Base-by-base conservation (phyloP, 2,888 invertebrate genomes). In the Xanthia togata region DNA sequence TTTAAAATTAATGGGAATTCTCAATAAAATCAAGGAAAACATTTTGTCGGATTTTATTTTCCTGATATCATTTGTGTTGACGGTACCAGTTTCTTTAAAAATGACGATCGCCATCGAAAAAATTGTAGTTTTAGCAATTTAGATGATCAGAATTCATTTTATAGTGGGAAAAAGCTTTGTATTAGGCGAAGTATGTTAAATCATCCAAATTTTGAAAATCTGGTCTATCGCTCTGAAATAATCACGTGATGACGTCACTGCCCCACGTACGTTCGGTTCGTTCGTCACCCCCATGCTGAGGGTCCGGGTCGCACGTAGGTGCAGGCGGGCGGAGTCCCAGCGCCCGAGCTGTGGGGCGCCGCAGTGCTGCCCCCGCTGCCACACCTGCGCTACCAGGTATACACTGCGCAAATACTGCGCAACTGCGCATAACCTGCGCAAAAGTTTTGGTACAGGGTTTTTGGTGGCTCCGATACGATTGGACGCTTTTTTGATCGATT, bases 301-400 rank as follows among this genome's bases (percentile, higher is more conserved):
- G 75, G 53, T 55, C 26, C 62, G 81, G 76, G 65, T 71, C 78
- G 78, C 78, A 75, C 81, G 70, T 79, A 84, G 89, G 89, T 86
- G 73, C 64, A 79, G 63, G 72, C 72, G 69, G 81, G 68, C 70
- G 82, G 85, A 87, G 87, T 86, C 87, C 87, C 86, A 88, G 91
- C 80, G 57, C 81, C 91, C 88, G 94, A 94, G 92, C 91, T 94
- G 92, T 95, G 95, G 95, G 92, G 91, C 84, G 92, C 93, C 88
- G 93, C 93, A 83, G 91, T 94, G 90, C 92, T 95, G 92, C 94
- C 94, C 83, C 88, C 94, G 83, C 91, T 95, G 90, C 92, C 94
- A 86, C 91, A 90, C 81, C 88, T 95, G 90, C 92, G 95, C 88
- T 95, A 95, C 90, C 95, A 95, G 95, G 95, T 95, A 94, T 88